These are phyloP conservation scores for Adelognathus sp. DNA, from an alignment of 2,888 invertebrate genomes.

Conservation along the genomic window DNA sequence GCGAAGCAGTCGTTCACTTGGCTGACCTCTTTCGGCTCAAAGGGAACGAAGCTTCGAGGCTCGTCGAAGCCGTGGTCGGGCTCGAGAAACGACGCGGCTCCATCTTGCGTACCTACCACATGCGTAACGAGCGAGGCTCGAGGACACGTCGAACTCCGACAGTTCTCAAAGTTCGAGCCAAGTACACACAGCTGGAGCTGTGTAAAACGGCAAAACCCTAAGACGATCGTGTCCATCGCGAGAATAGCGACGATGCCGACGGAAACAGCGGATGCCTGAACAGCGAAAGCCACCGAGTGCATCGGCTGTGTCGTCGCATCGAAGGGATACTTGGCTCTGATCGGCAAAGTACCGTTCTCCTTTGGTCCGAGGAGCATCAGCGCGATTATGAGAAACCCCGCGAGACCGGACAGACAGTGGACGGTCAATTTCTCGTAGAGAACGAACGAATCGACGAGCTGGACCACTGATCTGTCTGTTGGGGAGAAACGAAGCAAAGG, in stretches of 20 bases:
- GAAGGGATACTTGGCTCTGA: conserved; percentile 72
- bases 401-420: conserved; percentile 63
- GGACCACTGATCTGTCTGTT: conserved; percentile 55
- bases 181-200: conserved; percentile 67
- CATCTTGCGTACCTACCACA: neutral
- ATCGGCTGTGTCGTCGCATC: conserved; percentile 65
- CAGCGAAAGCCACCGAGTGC: conserved; percentile 62
- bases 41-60: conserved; percentile 48
- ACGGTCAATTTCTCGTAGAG: conserved; percentile 56
- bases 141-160: conserved; percentile 29
- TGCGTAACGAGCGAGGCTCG: neutral
- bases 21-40: conserved; percentile 45
- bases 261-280: conserved; percentile 65
- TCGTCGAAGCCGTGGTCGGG: conserved; percentile 16
- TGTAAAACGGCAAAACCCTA: conserved; percentile 63
- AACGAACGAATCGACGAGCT: conserved; percentile 55
- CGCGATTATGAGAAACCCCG: conserved; percentile 59
- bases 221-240: conserved; percentile 64
- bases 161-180: conserved; percentile 64
- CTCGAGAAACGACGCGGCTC: neutral
- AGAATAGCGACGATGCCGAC: conserved; percentile 66
- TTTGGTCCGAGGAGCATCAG: conserved; percentile 68
- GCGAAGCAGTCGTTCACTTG: conserved; percentile 51
- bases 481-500: conserved; percentile 11
- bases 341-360: conserved; percentile 67